Evolutionary conservation across 2,113 vertebrate species (phyloP), one percentile per base, ranked within the genome.

Genomic region (Sphaerodactylus townsendi): DNA sequence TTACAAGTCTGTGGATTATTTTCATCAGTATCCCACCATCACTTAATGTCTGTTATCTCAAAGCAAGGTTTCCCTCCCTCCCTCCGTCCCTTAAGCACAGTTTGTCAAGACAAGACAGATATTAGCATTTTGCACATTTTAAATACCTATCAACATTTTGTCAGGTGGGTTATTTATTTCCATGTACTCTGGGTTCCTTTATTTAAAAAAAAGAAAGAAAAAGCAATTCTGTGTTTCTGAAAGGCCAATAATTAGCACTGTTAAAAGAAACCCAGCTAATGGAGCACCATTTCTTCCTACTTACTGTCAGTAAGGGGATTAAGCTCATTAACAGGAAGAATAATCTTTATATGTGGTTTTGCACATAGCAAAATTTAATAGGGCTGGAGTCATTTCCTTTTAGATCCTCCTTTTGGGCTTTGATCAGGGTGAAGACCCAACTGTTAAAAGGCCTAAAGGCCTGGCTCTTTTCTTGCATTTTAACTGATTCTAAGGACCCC

Each of bases 301-400:
- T 76, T 76, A n/a, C 33, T 56, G 64, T 53, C 28, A 73, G 56
- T 77, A 77, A 83, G 62, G 77, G 64, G 82, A 56, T 77, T 83
- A 77, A 53, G n/a, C 28, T 83, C 35, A 69, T 83, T 68, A 69
- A 83, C 53, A 14, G 73, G 15, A 19, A 39, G 17, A 35, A 69
- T 4, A n/a, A 68, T 68, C 23, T 28, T 53, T 8, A 66, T 30
- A 83, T 37, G 64, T 75, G 62, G 9, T 68, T 53, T 83, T 50
- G 65, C 73, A 10, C 64, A 69, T 25, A 68, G 28, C 41, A 28
- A 46, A 41, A n/a, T 50, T 56, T 72, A 56, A 62, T 82, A 62
- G 39, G 69, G 25, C 25, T 44, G 50, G 37, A 62, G 4, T 3
- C 48, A 15, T 37, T 71, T 56, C 13, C 35, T 15, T 56, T 81